Base-by-base conservation (phyloP, 2,888 invertebrate genomes). In the Merodon equestris region DNA sequence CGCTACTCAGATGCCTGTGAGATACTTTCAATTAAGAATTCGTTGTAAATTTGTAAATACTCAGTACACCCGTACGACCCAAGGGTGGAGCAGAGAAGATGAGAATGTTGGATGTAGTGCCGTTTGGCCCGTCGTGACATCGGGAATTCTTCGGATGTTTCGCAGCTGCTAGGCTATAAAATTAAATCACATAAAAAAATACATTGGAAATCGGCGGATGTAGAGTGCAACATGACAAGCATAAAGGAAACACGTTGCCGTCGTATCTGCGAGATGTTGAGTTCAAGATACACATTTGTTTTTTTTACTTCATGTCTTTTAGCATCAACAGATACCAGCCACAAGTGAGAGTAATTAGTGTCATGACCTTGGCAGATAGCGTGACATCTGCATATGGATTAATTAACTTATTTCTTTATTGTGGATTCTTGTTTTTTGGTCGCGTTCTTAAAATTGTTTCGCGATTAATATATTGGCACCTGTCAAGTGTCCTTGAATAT, bases 341-440 rank as follows among this genome's bases (percentile, higher is more conserved):
- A 27, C 45, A 42, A 57, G 19, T 72, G 50, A 57, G 71, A 64
- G 57, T 72, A 72, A 72, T 72, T 72, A 63, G 70, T 71, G 70
- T 71, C 70, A 15, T 44, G 70, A 53, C 70, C 70, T 63, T 71
- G 70, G 54, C 36, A 19, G 36, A 42, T 71, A 47, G 54, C 9
- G 45, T 61, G 60, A 42, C 54, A 42, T 56, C 34, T 17, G 54
- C n/a, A 18, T 61, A 56, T 63, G 70, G 15, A 13, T 13, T 18
- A 51, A 17, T 53, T 44, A 27, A 10, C 48, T 61, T 48, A 56
- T 17, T 3, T 13, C n/a, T 50, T 19, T 18, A 50, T 48, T 50
- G 40, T 40, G 12, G 27, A 50, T 56, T 56, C 58, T 57, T 51
- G 47, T 38, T 64, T 50, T 64, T 64, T 72, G 64, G 15, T 45